Conservation (phyloP, 1,140 invertebrate species). For the Brachionus asplanchnoidis region DNA sequence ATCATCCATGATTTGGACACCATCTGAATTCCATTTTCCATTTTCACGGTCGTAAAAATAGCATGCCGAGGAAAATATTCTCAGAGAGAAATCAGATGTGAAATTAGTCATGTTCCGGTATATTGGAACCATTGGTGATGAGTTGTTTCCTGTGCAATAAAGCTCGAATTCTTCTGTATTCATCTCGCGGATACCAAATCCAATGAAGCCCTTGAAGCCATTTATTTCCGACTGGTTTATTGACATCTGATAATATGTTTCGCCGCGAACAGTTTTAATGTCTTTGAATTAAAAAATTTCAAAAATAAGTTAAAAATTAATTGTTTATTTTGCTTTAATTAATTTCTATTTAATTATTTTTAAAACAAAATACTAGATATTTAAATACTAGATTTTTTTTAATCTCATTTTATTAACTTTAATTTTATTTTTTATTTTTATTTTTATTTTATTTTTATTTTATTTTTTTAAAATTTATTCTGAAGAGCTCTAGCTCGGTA, state of each 20-base stretch:
- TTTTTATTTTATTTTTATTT: too few relatives aligned
- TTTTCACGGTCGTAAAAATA: conserved; percentile 43
- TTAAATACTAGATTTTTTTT: too few relatives aligned
- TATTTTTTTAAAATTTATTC: too few relatives aligned
- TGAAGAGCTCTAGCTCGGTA: too few relatives aligned
- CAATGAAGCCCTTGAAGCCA: conserved; percentile 14
- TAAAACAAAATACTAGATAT: too few relatives aligned
- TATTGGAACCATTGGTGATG: neutral
- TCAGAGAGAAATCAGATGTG: conserved; percentile 45
- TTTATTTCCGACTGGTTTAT: conserved; percentile 16
- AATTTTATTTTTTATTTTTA: too few relatives aligned
- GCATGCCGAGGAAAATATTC: conserved; percentile 44
- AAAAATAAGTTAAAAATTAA: neutral
- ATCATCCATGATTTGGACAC: conserved; percentile 43
- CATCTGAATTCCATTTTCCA: conserved; percentile 46
- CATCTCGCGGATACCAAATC: conserved; percentile 15
- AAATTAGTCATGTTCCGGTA: conserved; percentile 26
- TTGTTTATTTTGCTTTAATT: neutral
- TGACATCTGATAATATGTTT: neutral
- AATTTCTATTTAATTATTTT: neutral
- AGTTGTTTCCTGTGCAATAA: neutral
- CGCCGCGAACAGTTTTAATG: neutral
- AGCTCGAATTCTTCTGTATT: neutral
- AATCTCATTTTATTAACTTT: too few relatives aligned
- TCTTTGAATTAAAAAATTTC: neutral